These are phyloP conservation scores for Paramormyrops kingsleyae DNA, from an alignment of 2,113 vertebrate genomes.

Conservation along the genomic window DNA sequence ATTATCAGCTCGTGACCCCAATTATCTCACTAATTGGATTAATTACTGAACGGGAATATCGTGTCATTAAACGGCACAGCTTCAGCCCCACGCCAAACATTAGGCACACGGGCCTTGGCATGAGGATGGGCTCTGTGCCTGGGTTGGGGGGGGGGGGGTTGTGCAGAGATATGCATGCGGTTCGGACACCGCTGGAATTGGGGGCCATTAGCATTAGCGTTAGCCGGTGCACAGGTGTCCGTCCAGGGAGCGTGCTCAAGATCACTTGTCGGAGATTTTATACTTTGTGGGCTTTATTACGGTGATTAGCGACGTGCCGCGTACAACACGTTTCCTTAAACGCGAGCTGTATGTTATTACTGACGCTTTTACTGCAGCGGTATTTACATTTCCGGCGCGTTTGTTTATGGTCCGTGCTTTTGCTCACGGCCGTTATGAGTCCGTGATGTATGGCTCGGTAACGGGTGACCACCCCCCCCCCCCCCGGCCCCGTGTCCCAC, in stretches of 20 bases:
- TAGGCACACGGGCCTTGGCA: not conserved
- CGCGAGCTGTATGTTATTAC: not conserved
- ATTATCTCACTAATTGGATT: not conserved
- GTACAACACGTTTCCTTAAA: not conserved
- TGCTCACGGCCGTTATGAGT: not conserved
- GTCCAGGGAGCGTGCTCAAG: not conserved
- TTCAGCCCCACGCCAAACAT: not conserved
- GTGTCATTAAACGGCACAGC: not conserved
- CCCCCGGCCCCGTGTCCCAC: not conserved
- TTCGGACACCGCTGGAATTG: not conserved
- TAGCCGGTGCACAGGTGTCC: not conserved
- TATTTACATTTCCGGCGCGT: not conserved
- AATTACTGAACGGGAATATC: not conserved
- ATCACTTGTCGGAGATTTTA: not conserved
- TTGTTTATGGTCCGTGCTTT: not conserved
- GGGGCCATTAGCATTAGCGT: not conserved
- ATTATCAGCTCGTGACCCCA: not conserved
- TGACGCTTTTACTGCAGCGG: not conserved
- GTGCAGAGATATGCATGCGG: not conserved
- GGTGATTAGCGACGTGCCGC: not conserved
- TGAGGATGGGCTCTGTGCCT: not conserved
- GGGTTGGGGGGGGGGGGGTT: not conserved
- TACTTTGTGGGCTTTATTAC: not conserved
- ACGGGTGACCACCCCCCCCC: not conserved
- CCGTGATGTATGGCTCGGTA: not conserved